Base-by-base conservation (phyloP, 2,888 invertebrate species). In the Chymomyza procnemis region DNA sequence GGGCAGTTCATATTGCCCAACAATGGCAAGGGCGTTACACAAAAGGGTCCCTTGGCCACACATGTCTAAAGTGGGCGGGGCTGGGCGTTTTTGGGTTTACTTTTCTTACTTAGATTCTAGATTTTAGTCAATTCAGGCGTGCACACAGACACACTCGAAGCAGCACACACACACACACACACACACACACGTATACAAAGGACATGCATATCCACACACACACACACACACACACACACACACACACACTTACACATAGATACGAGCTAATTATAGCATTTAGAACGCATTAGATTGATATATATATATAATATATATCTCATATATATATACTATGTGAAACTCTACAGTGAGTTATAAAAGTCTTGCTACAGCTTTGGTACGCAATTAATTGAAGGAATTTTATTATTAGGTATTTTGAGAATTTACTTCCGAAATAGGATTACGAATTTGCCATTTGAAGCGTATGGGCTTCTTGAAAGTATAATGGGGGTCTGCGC, bases 61-160 rank as follows among this genome's bases (percentile, higher is more conserved):
- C 94, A 94, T 78, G 94, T 94, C 85, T 94, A 93, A 92, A 57
- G n/a, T n/a, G n/a, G n/a, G n/a, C n/a, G n/a, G n/a, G n/a, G n/a
- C n/a, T n/a, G 47, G 14, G 57, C 8, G 4, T 22, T 30, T 6
- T 22, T 9, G 8, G 34, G 34, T 26, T 22, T 9, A 18, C 61
- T 60, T 60, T 60, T 60, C 41, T 60, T 60, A 14, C 19, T n/a
- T 48, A 52, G 46, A 2, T 18, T 8, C 14, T 18, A 50, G 50
- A 50, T 50, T 16, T 50, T 50, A 50, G 50, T 50, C 16, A 50
- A 50, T 50, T 50, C 50, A 6, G 19, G 50, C 54, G 14, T 12
- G 52, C 41, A 62, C 54, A 34, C 41, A 55, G 4, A 54, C 41
- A 62, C 54, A 34, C 41, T 52, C 54, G 55, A 1, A n/a, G 18